Conservation (phyloP, 2,888 invertebrate genomes). For the Mystacides longicornis region DNA sequence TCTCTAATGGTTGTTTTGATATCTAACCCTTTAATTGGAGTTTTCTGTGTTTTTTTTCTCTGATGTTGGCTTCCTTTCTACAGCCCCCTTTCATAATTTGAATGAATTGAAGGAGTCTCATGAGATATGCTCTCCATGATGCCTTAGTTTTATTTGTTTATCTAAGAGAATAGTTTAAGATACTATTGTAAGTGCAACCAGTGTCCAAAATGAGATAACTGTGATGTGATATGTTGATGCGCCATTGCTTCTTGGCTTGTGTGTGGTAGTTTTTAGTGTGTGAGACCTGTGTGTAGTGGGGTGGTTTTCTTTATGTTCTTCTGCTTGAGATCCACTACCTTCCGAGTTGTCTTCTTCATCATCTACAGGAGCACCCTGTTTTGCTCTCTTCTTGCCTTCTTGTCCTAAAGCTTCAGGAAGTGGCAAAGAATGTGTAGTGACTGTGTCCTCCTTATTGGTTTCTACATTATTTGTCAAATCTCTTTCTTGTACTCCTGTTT, state of each 20-base stretch:
- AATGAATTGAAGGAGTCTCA: no score
- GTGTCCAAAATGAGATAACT: background rate
- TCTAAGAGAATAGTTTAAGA: no score
- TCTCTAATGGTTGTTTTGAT: no score
- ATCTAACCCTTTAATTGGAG: no score
- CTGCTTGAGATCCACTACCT: constrained; percentile 22
- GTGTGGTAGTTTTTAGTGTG: constrained; percentile 12
- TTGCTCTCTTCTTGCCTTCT: constrained; percentile 16
- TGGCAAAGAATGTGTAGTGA: constrained; percentile 18
- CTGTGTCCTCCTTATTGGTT: constrained; percentile 8
- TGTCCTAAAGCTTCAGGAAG: constrained; percentile 23
- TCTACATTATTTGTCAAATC: background rate
- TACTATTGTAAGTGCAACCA: background rate
- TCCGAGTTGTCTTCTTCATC: constrained; percentile 25
- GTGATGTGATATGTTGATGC: background rate
- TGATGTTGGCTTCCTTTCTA: no score
- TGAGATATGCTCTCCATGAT: no score
- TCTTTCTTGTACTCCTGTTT: constrained; percentile 9
- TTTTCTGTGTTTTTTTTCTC: no score
- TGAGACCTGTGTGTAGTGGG: constrained; percentile 11
- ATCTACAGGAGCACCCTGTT: constrained; percentile 24
- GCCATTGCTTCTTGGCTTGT: constrained; percentile 11
- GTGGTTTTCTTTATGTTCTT: constrained; percentile 13
- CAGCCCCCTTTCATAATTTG: no score
- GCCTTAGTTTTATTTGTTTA: no score